Percentiles rank a stretch among this genome's conserved stretches.
These are phyloP conservation scores for Carettochelys insculpta DNA, from an alignment of 2,113 vertebrate genomes.

Conservation along the genomic window DNA sequence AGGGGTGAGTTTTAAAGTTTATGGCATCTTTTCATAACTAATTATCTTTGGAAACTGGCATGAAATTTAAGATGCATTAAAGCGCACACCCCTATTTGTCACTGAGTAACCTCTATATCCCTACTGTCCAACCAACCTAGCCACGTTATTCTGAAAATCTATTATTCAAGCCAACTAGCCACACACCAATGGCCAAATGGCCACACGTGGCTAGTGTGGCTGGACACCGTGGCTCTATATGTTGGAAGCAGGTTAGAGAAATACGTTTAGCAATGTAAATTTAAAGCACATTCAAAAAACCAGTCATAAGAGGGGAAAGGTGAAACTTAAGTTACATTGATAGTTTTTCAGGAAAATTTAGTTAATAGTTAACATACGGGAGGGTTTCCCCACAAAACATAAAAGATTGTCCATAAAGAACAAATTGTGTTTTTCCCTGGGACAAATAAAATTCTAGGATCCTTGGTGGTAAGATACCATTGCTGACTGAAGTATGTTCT, in stretches of 20 bases:
- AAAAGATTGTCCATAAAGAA: not conserved
- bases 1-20: no score
- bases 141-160: no score
- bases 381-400: not conserved
- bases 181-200: no score
- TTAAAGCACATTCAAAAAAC: not conserved
- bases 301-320: not conserved
- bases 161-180: no score
- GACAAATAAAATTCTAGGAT: not conserved
- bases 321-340: not conserved
- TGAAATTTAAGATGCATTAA: no score
- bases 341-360: not conserved
- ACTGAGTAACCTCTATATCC: no score
- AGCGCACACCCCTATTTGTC: no score
- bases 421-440: not conserved
- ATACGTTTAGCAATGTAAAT: not conserved
- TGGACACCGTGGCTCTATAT: no score
- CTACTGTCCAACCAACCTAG: no score
- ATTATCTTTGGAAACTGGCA: no score
- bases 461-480: not conserved
- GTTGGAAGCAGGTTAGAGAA: not conserved
- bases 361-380: not conserved
- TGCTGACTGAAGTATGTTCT: not conserved
- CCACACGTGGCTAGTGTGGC: no score
- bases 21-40: no score